Percentiles rank a stretch among this genome's conserved stretches.
Conservation (phyloP, 2,888 invertebrate genomes). For the Euclidia mi region DNA sequence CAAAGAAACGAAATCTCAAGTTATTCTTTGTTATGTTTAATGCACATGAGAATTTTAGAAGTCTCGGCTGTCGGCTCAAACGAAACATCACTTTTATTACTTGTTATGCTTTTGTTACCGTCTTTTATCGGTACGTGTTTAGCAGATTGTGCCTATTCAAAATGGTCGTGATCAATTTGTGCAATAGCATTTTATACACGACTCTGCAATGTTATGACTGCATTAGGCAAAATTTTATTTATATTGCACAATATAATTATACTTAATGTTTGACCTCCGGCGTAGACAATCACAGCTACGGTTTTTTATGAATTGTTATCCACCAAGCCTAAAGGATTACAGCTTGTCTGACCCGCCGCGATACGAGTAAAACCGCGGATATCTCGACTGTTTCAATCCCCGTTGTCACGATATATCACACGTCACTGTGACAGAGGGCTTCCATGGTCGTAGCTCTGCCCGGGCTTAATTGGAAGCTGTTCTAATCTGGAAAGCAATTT, state of each 20-base stretch:
- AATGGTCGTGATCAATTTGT: conserved; percentile 1
- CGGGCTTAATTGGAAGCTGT: background rate
- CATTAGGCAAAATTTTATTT: background rate
- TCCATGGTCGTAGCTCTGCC: background rate
- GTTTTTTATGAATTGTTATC: background rate
- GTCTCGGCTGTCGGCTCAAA: background rate
- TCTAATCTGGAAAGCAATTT: conserved; percentile 1
- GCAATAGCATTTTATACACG: background rate
- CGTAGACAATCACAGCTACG: background rate
- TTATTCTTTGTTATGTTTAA: conserved; percentile 12
- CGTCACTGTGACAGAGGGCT: conserved; percentile 4
- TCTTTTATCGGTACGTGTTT: background rate
- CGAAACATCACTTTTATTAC: background rate
- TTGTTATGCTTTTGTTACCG: background rate
- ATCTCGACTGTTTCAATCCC: conserved; percentile 3
- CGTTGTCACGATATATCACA: conserved; percentile 4
- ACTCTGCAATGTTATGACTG: background rate
- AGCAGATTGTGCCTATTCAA: background rate
- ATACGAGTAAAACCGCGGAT: background rate
- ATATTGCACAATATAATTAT: conserved; percentile 5
- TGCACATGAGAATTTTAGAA: conserved; percentile 3
- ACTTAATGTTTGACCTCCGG: background rate
- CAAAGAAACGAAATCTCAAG: conserved; percentile 8
- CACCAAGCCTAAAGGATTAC: background rate
- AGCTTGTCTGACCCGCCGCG: background rate